Conservation (phyloP, 2,797 vertebrate species). For the Takifugu ocellatus region DNA sequence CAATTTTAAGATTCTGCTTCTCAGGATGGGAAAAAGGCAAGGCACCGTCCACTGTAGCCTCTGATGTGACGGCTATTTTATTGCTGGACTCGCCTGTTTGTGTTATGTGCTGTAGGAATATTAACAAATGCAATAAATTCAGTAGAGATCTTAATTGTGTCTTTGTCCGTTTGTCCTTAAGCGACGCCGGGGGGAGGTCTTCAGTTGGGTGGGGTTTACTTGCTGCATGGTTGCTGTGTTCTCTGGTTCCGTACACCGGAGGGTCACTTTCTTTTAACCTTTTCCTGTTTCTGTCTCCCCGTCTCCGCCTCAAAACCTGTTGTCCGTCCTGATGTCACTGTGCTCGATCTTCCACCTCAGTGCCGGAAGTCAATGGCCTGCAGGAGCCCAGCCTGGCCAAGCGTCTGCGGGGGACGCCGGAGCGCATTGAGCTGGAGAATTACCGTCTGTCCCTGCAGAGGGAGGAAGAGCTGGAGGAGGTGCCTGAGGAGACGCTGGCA, state of each 20-base stretch:
- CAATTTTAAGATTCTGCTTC: conserved; percentile 68
- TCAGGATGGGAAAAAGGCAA: conserved; percentile 78
- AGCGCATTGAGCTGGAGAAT: conserved; percentile 97
- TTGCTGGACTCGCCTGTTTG: conserved; percentile 24
- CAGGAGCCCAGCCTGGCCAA: conserved; percentile 90
- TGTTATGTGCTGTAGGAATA: conserved; percentile 54
- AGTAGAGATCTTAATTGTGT: conserved; percentile 59
- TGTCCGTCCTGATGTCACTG: conserved; percentile 22
- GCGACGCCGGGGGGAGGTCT: neutral
- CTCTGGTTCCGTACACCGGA: neutral
- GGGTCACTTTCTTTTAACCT: neutral
- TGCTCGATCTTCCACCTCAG: conserved; percentile 54
- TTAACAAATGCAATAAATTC: conserved; percentile 67
- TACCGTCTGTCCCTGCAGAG: conserved; percentile 87
- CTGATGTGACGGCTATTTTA: conserved; percentile 31
- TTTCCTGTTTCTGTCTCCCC: conserved; percentile 66
- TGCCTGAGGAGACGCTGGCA: conserved; percentile 93
- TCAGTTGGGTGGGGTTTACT: neutral
- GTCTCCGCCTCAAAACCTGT: conserved; percentile 41
- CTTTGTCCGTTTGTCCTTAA: conserved; percentile 65
- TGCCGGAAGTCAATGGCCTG: conserved; percentile 82
- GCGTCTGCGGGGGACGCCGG: conserved; percentile 87
- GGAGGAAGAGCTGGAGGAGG: conserved; percentile 88
- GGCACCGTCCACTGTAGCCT: conserved; percentile 56
- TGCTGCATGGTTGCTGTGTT: conserved; percentile 18